Evolutionary conservation across 2,113 vertebrate genomes (phyloP).

Genomic region (Cryptotis parvus): DNA sequence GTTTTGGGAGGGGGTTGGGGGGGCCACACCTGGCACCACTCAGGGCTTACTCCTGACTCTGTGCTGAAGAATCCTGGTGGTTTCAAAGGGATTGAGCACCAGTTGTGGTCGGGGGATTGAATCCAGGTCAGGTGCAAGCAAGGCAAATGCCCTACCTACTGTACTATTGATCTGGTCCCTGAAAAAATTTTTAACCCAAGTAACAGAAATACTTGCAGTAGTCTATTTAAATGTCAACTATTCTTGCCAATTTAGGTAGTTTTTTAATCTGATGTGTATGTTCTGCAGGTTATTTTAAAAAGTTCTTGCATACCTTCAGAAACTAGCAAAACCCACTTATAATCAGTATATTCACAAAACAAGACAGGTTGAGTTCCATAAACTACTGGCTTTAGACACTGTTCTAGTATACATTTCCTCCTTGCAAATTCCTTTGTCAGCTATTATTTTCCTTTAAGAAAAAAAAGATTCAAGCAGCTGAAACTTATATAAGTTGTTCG

Average conservation of each 20-base stretch:
- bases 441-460: background rate
- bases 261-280: conserved; percentile 40
- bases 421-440: conserved; percentile 36
- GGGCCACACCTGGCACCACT: too few species aligned
- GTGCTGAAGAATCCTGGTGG: too few species aligned
- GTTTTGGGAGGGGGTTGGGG: too few species aligned
- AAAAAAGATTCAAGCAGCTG: conserved; percentile 7
- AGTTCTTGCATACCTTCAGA: conserved; percentile 24
- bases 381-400: conserved; percentile 25
- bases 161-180: too few species aligned
- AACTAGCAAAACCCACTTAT: background rate
- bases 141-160: too few species aligned
- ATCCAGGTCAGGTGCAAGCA: too few species aligned
- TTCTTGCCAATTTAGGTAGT: conserved; percentile 40
- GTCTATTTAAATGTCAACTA: conserved; percentile 71
- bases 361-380: conserved; percentile 58
- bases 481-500: conserved; percentile 1
- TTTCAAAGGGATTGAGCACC: too few species aligned
- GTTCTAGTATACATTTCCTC: conserved; percentile 11
- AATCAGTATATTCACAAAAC: conserved; percentile 66
- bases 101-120: too few species aligned
- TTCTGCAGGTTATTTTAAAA: conserved; percentile 53
- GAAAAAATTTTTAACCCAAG: conserved; percentile 46
- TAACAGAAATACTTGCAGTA: conserved; percentile 52
- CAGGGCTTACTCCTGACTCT: too few species aligned